Evolutionary conservation across 2,797 vertebrate genomes (phyloP), one percentile per base, ranked within the genome.

Genomic region (Acrossocheilus wenchowensis): DNA sequence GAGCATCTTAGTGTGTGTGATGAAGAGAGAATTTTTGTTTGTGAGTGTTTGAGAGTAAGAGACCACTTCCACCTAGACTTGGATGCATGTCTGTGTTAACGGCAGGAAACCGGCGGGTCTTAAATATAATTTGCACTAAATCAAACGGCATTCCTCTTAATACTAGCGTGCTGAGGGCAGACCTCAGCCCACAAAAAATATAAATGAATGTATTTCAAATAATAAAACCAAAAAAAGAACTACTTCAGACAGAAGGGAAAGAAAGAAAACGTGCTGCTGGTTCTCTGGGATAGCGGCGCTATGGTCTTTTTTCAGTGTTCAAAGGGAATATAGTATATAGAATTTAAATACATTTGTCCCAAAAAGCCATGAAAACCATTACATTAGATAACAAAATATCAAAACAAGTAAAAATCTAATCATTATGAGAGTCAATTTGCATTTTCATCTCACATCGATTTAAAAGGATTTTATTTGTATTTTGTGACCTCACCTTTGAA

Each of bases 81-180:
- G 90, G 78, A 75, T 79, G 86, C 52, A 86, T 54, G 79, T 88
- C 73, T 78, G 86, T 77, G 83, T 87, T 87, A 88, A 83, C 45
- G n/a, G 77, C 87, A 87, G 93, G 91, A 93, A 94, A 78, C 86
- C 85, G 83, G 90, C 87, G 86, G 86, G 92, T 89, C 90, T 92
- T 89, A 84, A 68, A 83, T 88, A 83, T 85, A 79, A 87, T 87
- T 86, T 77, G 68, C 83, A 52, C 74, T 68, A 78, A 91, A 90
- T 83, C 43, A 73, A 78, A 85, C 84, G 77, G 72, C 82, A 87
- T 78, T 90, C 79, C 74, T 85, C 69, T 83, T 88, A 87, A 87
- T 82, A 87, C 82, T 88, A 88, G 88, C 74, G 0, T 88, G 87
- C 79, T 82, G 54, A 72, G 74, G 78, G 60, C 23, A 52, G 21